A percentile compares a stretch with the other conserved stretches of the same genome.
phyloP scores from a whole-genome alignment of 2,888 invertebrate genomes.

The Steromphala cineraria region DNA sequence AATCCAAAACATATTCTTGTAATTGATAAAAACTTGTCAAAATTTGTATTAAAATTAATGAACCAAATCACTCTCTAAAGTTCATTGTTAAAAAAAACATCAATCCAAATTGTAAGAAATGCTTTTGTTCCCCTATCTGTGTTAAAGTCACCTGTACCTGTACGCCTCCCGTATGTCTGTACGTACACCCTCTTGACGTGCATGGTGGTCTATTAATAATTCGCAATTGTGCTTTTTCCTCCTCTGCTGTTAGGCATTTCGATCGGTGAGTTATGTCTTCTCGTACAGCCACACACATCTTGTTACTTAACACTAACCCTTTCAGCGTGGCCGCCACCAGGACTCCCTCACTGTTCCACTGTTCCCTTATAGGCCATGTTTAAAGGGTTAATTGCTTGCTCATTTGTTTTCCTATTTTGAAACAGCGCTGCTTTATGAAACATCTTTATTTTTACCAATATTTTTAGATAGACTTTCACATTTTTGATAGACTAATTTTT shows the following conservation, averaged over 20 bases:
- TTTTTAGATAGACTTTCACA: background rate
- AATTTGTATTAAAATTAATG: no score
- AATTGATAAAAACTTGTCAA: no score
- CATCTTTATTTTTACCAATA: background rate
- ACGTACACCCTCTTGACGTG: background rate
- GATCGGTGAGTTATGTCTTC: constrained; percentile 40
- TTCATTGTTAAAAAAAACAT: no score
- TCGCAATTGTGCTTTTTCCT: constrained; percentile 35
- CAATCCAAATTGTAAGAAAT: no score
- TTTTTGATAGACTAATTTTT: constrained; percentile 15
- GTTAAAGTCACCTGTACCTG: no score
- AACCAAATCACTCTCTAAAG: no score
- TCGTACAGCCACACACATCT: constrained; percentile 25
- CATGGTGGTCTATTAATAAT: constrained; percentile 25
- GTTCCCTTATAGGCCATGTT: background rate
- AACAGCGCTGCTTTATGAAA: constrained; percentile 15
- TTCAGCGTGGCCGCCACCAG: background rate
- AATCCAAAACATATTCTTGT: no score
- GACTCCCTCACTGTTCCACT: no score
- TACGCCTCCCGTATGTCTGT: no score
- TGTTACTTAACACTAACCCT: constrained; percentile 19
- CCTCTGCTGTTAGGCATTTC: constrained; percentile 40
- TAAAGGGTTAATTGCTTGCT: constrained; percentile 25
- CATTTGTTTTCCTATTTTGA: constrained; percentile 24
- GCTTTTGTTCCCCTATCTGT: no score